These are phyloP conservation scores for Drosophila oshimai DNA, from an alignment of 1,140 invertebrate species.

Conservation along the genomic window DNA sequence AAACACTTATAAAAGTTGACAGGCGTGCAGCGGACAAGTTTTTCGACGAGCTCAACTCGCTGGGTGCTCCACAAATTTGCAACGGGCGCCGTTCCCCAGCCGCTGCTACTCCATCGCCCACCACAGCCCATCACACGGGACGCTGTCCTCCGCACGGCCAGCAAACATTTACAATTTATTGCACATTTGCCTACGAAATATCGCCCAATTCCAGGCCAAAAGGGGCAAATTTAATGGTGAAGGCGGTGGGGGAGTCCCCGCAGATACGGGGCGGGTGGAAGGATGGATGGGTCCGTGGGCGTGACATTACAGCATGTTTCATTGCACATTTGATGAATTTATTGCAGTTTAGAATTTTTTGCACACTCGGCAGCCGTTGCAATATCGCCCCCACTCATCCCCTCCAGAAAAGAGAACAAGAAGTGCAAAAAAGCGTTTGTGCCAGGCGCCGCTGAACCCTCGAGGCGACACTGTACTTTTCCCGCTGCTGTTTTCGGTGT, in stretches of 20 bases:
- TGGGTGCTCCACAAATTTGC: constrained; percentile 57
- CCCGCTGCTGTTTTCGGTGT: neutral
- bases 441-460: constrained; percentile 25
- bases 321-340: constrained; percentile 82
- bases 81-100: constrained; percentile 27
- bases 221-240: constrained; percentile 49
- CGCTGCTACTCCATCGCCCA: constrained; percentile 3
- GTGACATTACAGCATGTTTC: constrained; percentile 81
- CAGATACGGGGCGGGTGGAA: neutral
- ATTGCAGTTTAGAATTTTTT: constrained; percentile 82
- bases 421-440: constrained; percentile 36
- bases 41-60: constrained; percentile 50
- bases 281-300: constrained; percentile 45
- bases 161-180: constrained; percentile 81
- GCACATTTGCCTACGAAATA: constrained; percentile 81
- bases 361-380: constrained; percentile 70
- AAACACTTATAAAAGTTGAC: constrained; percentile 79
- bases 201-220: constrained; percentile 66
- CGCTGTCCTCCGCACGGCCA: constrained; percentile 2
- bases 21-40: constrained; percentile 75
- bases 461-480: constrained; percentile 10
- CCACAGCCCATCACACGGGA: neutral
- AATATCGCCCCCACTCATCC: constrained; percentile 24
- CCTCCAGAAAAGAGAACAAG: neutral
- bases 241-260: constrained; percentile 19